Percentiles rank a stretch among this genome's conserved stretches.
Conservation (phyloP, 2,888 invertebrate species). For the Papilio gigon region DNA sequence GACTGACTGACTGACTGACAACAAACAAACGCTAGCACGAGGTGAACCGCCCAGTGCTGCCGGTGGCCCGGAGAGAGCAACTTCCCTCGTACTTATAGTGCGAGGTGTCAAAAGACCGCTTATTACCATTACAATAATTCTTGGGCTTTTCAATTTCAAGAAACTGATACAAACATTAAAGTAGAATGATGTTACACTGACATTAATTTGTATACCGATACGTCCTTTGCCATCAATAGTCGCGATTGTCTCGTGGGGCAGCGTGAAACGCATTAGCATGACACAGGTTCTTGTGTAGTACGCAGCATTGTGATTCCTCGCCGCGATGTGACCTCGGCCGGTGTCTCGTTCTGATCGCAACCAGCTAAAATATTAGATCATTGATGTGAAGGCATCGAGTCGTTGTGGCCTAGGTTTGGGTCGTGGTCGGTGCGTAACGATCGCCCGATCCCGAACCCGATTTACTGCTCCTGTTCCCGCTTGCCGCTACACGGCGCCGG, state of each 20-base stretch:
- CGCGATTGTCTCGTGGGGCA: neutral
- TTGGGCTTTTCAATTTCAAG: neutral
- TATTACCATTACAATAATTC: neutral
- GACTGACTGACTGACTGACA: neutral
- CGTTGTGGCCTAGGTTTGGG: slow-evolving; percentile 16
- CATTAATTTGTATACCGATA: too few species aligned
- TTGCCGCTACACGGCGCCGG: neutral
- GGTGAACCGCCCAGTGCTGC: neutral
- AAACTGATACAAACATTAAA: neutral
- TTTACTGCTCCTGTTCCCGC: slow-evolving; percentile 29
- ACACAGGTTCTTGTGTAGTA: neutral
- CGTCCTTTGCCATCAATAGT: neutral
- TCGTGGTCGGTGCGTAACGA: slow-evolving; percentile 36
- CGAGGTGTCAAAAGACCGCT: neutral
- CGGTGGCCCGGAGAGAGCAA: neutral
- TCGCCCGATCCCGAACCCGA: slow-evolving; percentile 28
- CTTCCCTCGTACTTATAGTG: neutral
- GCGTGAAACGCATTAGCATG: neutral
- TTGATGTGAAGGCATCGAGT: slow-evolving; percentile 5
- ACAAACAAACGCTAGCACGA: neutral
- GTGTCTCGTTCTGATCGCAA: neutral
- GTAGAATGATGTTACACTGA: neutral
- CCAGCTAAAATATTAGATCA: neutral
- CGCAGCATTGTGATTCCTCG: neutral
- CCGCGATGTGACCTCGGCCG: neutral